phyloP scores from a whole-genome alignment of 2,797 vertebrate species.

The Micrastur ruficollis region DNA sequence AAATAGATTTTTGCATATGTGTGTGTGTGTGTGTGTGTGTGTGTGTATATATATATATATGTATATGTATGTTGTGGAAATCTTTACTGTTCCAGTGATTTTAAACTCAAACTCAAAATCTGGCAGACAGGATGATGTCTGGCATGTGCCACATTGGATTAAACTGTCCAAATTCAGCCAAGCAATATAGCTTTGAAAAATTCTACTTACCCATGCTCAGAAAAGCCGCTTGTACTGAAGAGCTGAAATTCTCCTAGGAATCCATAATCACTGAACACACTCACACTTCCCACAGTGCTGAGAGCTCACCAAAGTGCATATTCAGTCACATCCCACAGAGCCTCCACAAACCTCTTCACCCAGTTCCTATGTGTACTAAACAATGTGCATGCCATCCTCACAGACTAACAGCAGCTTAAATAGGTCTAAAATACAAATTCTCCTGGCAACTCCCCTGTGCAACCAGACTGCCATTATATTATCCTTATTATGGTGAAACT shows the following conservation, averaged over 20 bases:
- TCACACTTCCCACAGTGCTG: neutral
- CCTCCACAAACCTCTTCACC: neutral
- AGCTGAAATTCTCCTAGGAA: conserved; percentile 1
- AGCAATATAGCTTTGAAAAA: neutral
- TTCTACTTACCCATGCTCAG: neutral
- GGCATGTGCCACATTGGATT: neutral
- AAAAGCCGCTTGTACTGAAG: neutral
- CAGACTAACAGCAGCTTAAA: neutral
- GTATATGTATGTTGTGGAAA: neutral
- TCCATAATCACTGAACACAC: neutral
- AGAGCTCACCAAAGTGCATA: conserved; percentile 8
- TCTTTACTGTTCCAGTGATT: neutral
- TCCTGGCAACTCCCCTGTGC: neutral
- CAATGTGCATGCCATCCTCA: neutral
- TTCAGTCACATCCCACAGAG: conserved; percentile 2
- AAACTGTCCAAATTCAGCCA: neutral
- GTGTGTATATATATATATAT: neutral
- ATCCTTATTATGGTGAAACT: neutral
- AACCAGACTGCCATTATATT: neutral
- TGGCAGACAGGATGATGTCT: neutral
- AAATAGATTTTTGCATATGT: neutral
- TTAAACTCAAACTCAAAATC: neutral
- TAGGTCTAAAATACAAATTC: neutral
- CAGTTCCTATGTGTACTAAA: neutral
- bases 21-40: too few relatives aligned